Base-by-base conservation (phyloP, 2,797 vertebrate species). In the Phataginus tricuspis region DNA sequence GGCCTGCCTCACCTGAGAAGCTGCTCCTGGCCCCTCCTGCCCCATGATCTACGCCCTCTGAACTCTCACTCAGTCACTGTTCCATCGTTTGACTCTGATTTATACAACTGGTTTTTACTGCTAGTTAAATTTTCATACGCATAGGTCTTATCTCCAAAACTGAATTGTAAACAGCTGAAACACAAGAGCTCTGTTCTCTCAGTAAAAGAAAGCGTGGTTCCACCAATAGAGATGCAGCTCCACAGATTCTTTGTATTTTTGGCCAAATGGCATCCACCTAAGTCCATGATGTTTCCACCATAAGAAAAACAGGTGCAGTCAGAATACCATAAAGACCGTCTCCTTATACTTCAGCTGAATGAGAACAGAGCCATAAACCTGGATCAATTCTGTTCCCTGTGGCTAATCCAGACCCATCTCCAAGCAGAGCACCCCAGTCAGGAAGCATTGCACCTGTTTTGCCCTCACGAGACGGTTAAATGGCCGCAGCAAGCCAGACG, bases 81-180 rank as follows among this genome's bases (percentile, higher is more conserved):
- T 23, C 74, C 25, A 15, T 37, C 53, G 1, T 7, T 51, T 39
- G 34, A 16, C 45, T 92, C 39, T 27, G 13, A 23, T 42, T 57
- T 78, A n/a, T 49, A 53, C 34, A 57, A 57, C 39, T 63, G 37
- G 18, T 31, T 88, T 84, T 86, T 55, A 68, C 79, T 59, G 91
- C 91, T 64, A 15, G 77, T 78, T 94, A 94, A 79, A 61, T 39
- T 90, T 80, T 74, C 57, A 6, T 45, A 14, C 2, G 57, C 25
- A 31, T 66, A 15, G 49, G 13, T 51, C 77, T 87, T 49, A 0
- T 74, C 86, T 79, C n/a, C 53, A 37, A 51, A n/a, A 2, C 9
- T 31, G 72, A 71, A 78, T 0, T 93, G 51, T 13, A 53, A 85
- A 93, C 59, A 77, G 1, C 39, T 57, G 13, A 57, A 59, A 79